A percentile compares a stretch with the other conserved stretches of the same genome.
These are phyloP conservation scores for Perdita meconis DNA, from an alignment of 2,888 invertebrate genomes.

Conservation along the genomic window DNA sequence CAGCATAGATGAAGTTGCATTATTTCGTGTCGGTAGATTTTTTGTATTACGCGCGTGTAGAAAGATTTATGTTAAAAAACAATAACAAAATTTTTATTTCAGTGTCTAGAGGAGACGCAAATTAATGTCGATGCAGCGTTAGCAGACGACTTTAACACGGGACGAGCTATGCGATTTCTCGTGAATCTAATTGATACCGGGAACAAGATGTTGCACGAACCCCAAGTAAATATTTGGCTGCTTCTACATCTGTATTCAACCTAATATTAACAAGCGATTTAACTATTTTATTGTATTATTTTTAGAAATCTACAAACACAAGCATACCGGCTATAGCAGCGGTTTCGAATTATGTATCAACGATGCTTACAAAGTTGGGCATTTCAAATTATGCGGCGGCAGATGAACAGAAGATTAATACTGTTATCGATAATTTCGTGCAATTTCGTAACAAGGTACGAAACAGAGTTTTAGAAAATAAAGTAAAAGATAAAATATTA, in stretches of 20 bases:
- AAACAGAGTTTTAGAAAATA: slow-evolving; percentile 85
- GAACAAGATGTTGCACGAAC: slow-evolving; percentile 87
- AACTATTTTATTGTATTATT: slow-evolving; percentile 22
- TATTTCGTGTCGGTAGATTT: slow-evolving; percentile 83
- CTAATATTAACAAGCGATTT: neutral
- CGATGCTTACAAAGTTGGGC: slow-evolving; percentile 74
- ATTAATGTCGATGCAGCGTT: slow-evolving; percentile 86
- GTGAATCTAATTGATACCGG: slow-evolving; percentile 87
- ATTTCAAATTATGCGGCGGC: slow-evolving; percentile 77
- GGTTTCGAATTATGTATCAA: slow-evolving; percentile 86
- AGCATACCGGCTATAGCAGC: slow-evolving; percentile 85
- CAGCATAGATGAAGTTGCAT: slow-evolving; percentile 86
- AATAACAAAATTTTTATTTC: slow-evolving; percentile 10
- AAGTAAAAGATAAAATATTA: slow-evolving; percentile 86
- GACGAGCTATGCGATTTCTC: slow-evolving; percentile 87
- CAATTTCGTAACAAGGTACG: slow-evolving; percentile 88
- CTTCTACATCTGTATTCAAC: neutral
- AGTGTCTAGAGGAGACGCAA: slow-evolving; percentile 86
- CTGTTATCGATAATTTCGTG: slow-evolving; percentile 87
- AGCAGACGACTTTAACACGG: slow-evolving; percentile 92
- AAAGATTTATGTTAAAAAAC: no score
- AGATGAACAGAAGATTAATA: slow-evolving; percentile 80
- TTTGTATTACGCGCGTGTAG: slow-evolving; percentile 8
- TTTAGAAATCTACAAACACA: slow-evolving; percentile 13
- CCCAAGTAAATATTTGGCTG: slow-evolving; percentile 62